Conservation (phyloP, 2,113 vertebrate species). For the Rhombomys opimus region DNA sequence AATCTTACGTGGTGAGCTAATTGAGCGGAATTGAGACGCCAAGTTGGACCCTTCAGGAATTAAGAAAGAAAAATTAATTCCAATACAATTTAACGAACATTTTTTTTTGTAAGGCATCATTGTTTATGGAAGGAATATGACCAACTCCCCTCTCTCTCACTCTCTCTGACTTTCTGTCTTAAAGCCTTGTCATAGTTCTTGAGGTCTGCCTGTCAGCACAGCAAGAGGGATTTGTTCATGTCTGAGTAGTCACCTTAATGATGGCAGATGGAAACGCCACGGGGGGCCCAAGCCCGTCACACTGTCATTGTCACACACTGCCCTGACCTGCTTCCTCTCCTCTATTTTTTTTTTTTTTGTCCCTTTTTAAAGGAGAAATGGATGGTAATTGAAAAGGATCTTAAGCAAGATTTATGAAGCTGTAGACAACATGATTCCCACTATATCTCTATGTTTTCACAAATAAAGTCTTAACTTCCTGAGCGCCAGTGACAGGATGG, state of each 20-base stretch:
- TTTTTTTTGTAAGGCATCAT: conserved; percentile 80
- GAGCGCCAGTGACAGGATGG: conserved; percentile 84
- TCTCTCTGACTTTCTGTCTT: conserved; percentile 84
- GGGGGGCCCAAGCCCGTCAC: conserved; percentile 91
- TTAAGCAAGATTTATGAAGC: conserved; percentile 91
- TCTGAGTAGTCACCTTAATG: conserved; percentile 97
- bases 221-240: conserved; percentile 94
- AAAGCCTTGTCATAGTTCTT: conserved; percentile 93
- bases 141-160: conserved; percentile 69
- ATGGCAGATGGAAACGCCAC: conserved; percentile 95
- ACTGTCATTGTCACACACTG: conserved; percentile 92
- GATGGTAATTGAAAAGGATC: conserved; percentile 94
- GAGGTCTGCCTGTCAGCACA: conserved; percentile 94
- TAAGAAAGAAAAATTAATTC: conserved; percentile 78
- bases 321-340: conserved; percentile 92
- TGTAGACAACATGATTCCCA: conserved; percentile 85
- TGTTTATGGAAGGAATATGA: conserved; percentile 86
- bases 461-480: conserved; percentile 91
- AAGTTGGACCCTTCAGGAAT: conserved; percentile 77
- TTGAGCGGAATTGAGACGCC: conserved; percentile 75
- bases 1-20: conserved; percentile 45
- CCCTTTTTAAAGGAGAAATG: conserved; percentile 92
- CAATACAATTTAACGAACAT: conserved; percentile 82
- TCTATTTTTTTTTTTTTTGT: conserved; percentile 89
- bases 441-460: conserved; percentile 86